phyloP scores from a whole-genome alignment of 2,888 invertebrate genomes.

The Escarpia spicata region DNA sequence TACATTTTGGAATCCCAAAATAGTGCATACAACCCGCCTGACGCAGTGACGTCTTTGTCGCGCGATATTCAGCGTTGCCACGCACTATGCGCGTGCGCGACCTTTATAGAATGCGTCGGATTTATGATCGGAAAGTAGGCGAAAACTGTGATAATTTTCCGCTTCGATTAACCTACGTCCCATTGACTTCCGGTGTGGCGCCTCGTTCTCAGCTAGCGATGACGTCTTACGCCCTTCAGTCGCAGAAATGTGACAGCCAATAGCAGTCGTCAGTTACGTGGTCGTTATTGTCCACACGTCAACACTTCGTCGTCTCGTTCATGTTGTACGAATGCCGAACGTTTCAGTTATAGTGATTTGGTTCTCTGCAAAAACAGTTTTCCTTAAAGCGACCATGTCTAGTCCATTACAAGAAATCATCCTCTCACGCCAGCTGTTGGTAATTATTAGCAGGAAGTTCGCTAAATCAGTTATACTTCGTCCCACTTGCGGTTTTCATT shows the following conservation, averaged over 20 bases:
- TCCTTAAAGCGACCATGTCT: neutral
- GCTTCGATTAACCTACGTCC: neutral
- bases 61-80: neutral
- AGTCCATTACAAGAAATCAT: no score
- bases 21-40: neutral
- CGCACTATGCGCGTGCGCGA: neutral
- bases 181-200: neutral
- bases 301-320: neutral
- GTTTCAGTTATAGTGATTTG: neutral
- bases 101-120: neutral
- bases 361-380: neutral
- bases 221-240: neutral
- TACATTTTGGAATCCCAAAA: neutral
- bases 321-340: neutral
- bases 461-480: no score
- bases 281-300: neutral
- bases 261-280: neutral
- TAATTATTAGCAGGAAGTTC: no score
- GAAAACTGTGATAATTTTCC: slow-evolving; percentile 16
- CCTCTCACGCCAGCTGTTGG: no score
- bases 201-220: neutral
- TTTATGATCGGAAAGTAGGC: neutral
- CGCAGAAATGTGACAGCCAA: neutral
- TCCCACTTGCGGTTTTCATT: no score
- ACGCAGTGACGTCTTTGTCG: neutral